Evolutionary conservation across 2,113 vertebrate species (phyloP).

Genomic region (Dipodomys ordii): DNA sequence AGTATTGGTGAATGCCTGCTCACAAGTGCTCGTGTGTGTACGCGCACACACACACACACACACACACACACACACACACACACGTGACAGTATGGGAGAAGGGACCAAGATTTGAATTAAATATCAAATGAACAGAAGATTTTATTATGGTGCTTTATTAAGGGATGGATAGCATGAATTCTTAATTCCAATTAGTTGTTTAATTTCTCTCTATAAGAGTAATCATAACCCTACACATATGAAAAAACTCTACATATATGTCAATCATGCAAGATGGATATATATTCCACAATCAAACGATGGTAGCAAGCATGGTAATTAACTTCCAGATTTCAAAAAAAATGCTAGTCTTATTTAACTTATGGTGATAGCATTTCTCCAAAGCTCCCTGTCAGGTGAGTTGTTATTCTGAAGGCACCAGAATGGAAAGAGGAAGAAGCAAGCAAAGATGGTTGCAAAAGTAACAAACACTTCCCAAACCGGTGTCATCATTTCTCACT

Average conservation of each 20-base stretch:
- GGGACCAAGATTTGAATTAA: not conserved
- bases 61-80: no score
- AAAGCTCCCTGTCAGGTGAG: not conserved
- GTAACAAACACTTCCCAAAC: slow-evolving; percentile 9
- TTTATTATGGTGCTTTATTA: not conserved
- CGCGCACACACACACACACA: no score
- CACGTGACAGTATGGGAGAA: no score
- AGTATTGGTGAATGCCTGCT: no score
- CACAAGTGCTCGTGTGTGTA: no score
- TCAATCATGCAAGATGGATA: not conserved
- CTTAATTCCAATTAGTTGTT: slow-evolving; percentile 17
- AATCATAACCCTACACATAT: not conserved
- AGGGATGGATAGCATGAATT: not conserved
- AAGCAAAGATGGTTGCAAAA: not conserved
- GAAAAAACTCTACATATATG: not conserved
- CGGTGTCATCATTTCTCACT: not conserved
- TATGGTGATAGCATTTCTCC: not conserved
- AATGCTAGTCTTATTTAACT: not conserved
- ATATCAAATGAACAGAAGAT: not conserved
- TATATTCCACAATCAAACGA: not conserved
- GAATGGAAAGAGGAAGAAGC: not conserved
- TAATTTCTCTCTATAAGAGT: not conserved
- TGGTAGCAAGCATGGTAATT: not conserved
- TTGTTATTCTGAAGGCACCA: slow-evolving; percentile 1
- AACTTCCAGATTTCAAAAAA: slow-evolving; percentile 1